Percentiles rank a stretch among this genome's conserved stretches.
Conservation (phyloP, 2,113 vertebrate genomes). For the Dasypus novemcinctus region DNA sequence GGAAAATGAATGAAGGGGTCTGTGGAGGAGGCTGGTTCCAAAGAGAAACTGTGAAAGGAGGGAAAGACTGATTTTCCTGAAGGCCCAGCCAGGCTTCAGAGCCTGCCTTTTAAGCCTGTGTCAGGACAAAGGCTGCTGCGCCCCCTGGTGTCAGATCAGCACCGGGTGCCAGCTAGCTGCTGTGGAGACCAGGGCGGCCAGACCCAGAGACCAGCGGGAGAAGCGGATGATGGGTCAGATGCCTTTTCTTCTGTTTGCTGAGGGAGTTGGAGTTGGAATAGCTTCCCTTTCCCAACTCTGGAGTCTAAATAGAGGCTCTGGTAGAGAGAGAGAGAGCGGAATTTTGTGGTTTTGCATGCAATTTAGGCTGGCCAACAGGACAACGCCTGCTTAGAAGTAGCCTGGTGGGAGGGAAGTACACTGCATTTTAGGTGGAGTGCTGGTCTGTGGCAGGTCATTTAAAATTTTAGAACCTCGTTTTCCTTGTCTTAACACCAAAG, state of each 20-base stretch:
- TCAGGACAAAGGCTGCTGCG: slow-evolving; percentile 76
- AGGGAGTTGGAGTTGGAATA: slow-evolving; percentile 48
- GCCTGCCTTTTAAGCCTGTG: neutral
- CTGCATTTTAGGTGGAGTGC: neutral
- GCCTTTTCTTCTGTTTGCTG: slow-evolving; percentile 48
- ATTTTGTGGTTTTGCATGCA: neutral
- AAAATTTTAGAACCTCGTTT: neutral
- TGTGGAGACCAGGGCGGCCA: fast-evolving
- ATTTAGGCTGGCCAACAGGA: neutral
- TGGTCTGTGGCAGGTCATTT: neutral
- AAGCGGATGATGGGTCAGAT: neutral
- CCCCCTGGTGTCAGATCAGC: slow-evolving; percentile 69
- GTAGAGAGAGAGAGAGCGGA: neutral
- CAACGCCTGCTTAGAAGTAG: slow-evolving; percentile 23
- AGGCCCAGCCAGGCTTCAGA: slow-evolving; percentile 51
- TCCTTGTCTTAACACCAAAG: neutral
- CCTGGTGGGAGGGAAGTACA: neutral
- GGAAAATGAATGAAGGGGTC: neutral
- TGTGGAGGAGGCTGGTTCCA: neutral
- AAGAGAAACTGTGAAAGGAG: slow-evolving; percentile 40
- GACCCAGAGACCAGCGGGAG: neutral
- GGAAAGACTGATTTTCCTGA: slow-evolving; percentile 36
- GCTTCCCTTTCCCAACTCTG: slow-evolving; percentile 31
- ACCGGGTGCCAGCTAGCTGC: neutral
- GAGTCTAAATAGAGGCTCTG: slow-evolving; percentile 21